phyloP scores from a whole-genome alignment of 2,113 vertebrate genomes.

The Daboia siamensis region DNA sequence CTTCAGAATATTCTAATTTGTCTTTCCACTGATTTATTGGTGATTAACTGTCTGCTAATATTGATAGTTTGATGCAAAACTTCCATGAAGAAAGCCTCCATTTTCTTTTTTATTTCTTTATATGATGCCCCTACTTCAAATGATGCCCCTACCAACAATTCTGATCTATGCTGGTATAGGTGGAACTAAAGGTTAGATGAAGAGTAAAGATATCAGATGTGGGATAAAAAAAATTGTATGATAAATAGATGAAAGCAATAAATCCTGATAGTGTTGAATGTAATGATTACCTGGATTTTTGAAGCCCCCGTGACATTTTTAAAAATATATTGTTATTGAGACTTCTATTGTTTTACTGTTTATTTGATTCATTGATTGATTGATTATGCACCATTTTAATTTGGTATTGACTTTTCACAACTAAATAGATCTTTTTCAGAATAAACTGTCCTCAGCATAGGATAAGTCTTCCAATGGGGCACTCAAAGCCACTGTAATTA shows the following conservation, averaged over 20 bases:
- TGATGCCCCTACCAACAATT: neutral
- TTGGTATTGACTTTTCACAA: neutral
- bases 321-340: neutral
- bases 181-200: neutral
- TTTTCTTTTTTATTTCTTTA: neutral
- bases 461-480: neutral
- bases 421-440: neutral
- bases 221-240: neutral
- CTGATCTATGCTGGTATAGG: neutral
- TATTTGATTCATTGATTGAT: neutral
- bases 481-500: neutral
- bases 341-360: neutral
- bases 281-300: neutral
- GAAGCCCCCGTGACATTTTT: neutral
- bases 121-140: neutral
- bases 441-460: neutral
- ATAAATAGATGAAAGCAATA: neutral
- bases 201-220: neutral
- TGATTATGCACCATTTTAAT: neutral
- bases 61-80: neutral
- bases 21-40: neutral
- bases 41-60: neutral
- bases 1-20: neutral
- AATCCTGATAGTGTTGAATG: neutral
- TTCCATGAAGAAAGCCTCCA: neutral